Evolutionary conservation across 2,113 vertebrate genomes (phyloP).

Genomic region (Scartelaos histophorus): DNA sequence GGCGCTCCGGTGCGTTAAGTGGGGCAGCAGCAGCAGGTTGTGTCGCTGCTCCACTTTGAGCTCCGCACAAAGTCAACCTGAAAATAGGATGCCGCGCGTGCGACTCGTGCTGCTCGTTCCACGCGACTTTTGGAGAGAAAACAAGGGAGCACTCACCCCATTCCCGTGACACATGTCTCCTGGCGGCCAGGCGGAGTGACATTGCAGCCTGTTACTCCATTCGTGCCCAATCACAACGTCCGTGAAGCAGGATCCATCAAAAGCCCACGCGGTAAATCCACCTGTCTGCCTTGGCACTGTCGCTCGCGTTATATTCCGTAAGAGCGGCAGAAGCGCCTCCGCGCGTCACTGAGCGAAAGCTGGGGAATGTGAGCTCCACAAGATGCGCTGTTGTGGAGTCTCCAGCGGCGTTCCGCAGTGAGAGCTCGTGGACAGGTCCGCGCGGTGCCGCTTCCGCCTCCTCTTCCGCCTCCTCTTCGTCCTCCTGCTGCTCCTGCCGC

Average conservation of each 20-base stretch:
- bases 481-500: constrained; percentile 43
- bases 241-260: constrained; percentile 65
- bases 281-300: constrained; percentile 59
- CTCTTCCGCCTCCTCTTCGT: constrained; percentile 45
- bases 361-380: constrained; percentile 38
- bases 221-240: constrained; percentile 64
- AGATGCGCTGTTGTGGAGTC: constrained; percentile 47
- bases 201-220: constrained; percentile 79
- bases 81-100: background rate
- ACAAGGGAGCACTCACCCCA: constrained; percentile 81
- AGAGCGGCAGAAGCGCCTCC: background rate
- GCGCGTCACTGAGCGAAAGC: constrained; percentile 2
- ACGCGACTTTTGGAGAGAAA: background rate
- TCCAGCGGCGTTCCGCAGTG: constrained; percentile 78
- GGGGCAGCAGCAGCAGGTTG: constrained; percentile 78
- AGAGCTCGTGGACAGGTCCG: constrained; percentile 77
- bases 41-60: constrained; percentile 65
- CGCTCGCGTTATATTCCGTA: constrained; percentile 9
- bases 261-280: constrained; percentile 64
- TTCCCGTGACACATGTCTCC: constrained; percentile 89
- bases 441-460: constrained; percentile 61
- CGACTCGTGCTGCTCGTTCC: background rate
- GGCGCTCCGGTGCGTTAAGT: constrained; percentile 62
- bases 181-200: constrained; percentile 74
- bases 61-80: constrained; percentile 15